Base-by-base conservation (phyloP, 2,113 vertebrate genomes). In the Dicaeum eximium region DNA sequence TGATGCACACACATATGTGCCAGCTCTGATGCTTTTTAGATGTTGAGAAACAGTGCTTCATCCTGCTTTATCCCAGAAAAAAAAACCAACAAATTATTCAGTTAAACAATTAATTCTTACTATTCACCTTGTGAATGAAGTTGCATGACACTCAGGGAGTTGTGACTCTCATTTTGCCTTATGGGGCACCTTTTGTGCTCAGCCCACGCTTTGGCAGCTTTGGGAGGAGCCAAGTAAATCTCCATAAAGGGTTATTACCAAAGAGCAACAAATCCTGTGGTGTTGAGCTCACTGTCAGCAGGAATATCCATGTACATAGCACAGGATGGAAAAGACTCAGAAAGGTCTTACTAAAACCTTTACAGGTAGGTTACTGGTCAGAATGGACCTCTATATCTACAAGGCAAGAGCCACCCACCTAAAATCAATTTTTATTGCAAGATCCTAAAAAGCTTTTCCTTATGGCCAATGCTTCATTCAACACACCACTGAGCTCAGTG, bases 181-280 rank as follows among this genome's bases (percentile, higher is more conserved):
- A 18, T 5, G 21, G 42, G 9, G 3, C 12, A 22, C 3, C 19
- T 62, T 64, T 54, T 0, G 0, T 37, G 30, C 22, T 50, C 44
- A 67, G 42, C 7, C 50, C 7, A 5, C 31, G 20, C 22, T 62
- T 61, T n/a, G 22, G 8, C 11, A 62, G 33, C 7, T 74, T 58
- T 79, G 30, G 15, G 6, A 28, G 8, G 2, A 58, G 25, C 15
- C 47, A 66, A 31, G 7, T 40, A 71, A 81, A 78, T 31, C 11
- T 70, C 9, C 14, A 13, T 0, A 3, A 25, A 31, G 7, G 1
- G 2, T 28, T 78, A 6, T 66, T 66, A 40, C 5, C 4, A 25
- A 42, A 35, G 7, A 44, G 11, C 4, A 35, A 33, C 0, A 5
- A 5, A 31, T 11, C 20, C 13, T 15, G 11, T 13, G 11, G 24